Base-by-base conservation (phyloP, 2,888 invertebrate species). In the Resseliella maxima region DNA sequence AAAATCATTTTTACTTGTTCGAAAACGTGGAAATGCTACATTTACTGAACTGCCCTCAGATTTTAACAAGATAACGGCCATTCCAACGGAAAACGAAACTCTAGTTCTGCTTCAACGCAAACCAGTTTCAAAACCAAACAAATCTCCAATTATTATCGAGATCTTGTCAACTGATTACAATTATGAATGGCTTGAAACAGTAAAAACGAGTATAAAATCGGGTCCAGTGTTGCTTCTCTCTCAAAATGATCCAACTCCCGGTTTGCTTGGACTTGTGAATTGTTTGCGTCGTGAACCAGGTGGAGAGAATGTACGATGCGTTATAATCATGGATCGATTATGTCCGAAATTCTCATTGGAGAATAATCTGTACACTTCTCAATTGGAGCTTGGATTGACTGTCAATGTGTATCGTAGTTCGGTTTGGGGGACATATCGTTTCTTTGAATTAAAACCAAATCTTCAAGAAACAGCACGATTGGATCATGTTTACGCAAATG, bases 341-440 rank as follows among this genome's bases (percentile, higher is more conserved):
- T 85, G 45, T 15, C 86, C 86, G 1, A 36, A 45, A 86, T 86
- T 86, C 31, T 27, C 10, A 21, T 85, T 59, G 35, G 81, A 86
- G 3, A 90, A 94, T 89, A 92, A 94, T 3, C 92, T 96, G 85
- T 96, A 95, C 89, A 91, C 92, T 35, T 91, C 92, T 1, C 95
- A 96, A 88, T 89, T 95, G 0, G 91, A 93, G 12, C 94, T 95
- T 88, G 95, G 97, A 89, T 91, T 99, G 88, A 94, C 95, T 1
- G 91, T 96, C 85, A 98, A 98, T 90, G 94, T 99, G 72, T 94
- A 92, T 88, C 93, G 93, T 88, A 91, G 94, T 89, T 81, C 81
- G 3, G 95, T 27, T 92, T 96, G 92, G 95, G 95, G 98, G n/a
- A 95, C 95, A 0, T 97, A 96, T 90, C 93, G 97, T 24, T 97